Evolutionary conservation across 1,140 invertebrate genomes (phyloP), one percentile per base, ranked within the genome.

Genomic region (Drosophila albomicans): DNA sequence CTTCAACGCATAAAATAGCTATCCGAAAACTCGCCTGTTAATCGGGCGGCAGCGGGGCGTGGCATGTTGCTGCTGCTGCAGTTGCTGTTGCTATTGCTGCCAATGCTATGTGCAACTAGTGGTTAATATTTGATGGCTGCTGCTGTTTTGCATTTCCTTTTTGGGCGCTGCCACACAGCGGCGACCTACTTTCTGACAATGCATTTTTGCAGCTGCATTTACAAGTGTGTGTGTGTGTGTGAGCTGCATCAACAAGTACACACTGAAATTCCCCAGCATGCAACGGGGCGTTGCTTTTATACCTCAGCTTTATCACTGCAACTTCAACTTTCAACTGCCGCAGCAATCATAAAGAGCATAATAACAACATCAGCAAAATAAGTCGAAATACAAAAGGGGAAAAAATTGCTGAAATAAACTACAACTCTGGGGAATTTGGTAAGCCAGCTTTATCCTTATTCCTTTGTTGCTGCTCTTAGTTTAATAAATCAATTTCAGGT

Each of bases 241-340:
- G 58, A 38, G 82, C 66, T 81, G 84, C 81, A 88, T 88, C 84
- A 89, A 88, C 84, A 88, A 88, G 84, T 88, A 89, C 72, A 84
- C 64, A 78, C 74, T 45, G 38, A 61, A 41, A 65, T 59, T 64
- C 52, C 51, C 61, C 25, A 64, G 38, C 46, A 66, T 20, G 38
- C n/a, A 65, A 66, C 69, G 57, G 63, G 62, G 69, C 69, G 69
- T 52, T 45, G 35, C 66, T 49, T 54, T 75, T 58, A 63, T 70
- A 43, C 20, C 68, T 75, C 52, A 64, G 30, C 58, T 57, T 57
- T 63, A 70, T 75, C 66, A 57, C 52, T 35, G 57, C 45, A 63
- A 49, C 61, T 71, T 48, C 52, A 70, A 57, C 20, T 49, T 62
- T 62, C 7, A 62, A 69, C 28, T 43, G 51, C 13, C 16, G 30